Evolutionary conservation across 2,797 vertebrate genomes (phyloP), one percentile per base, ranked within the genome.

Genomic region (Odontamblyopus rebecca): DNA sequence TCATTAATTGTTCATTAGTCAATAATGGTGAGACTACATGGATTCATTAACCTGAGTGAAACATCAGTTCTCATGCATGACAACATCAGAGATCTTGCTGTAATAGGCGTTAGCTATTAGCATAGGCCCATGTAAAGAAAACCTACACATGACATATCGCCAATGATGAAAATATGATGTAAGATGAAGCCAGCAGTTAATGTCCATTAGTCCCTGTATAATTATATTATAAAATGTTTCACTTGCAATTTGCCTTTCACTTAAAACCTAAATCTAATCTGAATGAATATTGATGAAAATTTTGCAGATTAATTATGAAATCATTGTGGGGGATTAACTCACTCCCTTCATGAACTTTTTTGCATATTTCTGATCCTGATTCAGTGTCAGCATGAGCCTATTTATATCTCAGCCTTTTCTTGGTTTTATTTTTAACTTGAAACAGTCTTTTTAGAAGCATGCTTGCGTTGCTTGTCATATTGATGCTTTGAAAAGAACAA

Each of bases 321-420:
- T 73, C 70, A 53, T 50, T 70, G 68, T 57, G 30, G 59, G 73
- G 70, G 74, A 82, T 79, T 67, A 73, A 53, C 67, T 75, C 65
- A 19, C 65, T 65, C 72, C 63, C 71, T 61, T 56, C 73, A 63
- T 75, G 79, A 30, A 70, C 77, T 76, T 59, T 66, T 82, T 82
- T 71, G 73, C 75, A 59, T 68, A 68, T 72, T 77, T 70, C 26
- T 72, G 53, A 76, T 57, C 41, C 12, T 72, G 48, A 76, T 59
- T 57, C 12, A 18, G 6, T 44, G 38, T 67, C 27, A 61, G 13
- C 35, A 26, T 51, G 44, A 19, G 5, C 68, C 76, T 88, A 86
- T 88, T 83, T 85, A 83, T 82, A 89, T 61, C 64, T 0, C 0
- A 29, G n/a, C 70, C 73, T 0, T 66, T 71, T 26, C 48, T 73